These are phyloP conservation scores for Andrena camellia DNA, from an alignment of 2,888 invertebrate genomes.

Conservation along the genomic window DNA sequence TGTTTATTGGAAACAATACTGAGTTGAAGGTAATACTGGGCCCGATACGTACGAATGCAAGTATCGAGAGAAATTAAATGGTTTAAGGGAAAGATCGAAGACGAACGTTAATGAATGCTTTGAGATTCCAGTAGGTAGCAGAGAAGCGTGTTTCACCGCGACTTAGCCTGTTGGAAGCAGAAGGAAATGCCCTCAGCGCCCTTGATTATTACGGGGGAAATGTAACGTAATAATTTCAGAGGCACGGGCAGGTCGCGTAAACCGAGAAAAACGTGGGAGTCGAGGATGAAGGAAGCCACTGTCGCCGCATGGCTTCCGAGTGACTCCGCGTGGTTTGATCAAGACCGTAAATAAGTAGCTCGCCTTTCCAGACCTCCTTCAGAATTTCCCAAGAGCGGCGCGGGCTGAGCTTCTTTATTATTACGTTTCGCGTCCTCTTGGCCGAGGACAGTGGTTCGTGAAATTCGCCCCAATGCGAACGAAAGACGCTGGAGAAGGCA, in stretches of 20 bases:
- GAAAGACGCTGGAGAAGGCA: conserved; percentile 16
- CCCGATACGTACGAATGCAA: too few relatives aligned
- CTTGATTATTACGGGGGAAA: neutral
- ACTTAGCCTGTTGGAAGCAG: too few relatives aligned
- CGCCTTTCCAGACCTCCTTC: conserved; percentile 22
- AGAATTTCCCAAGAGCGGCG: conserved; percentile 29
- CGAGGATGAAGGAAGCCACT: neutral
- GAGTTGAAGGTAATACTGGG: too few relatives aligned
- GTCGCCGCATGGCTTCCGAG: conserved; percentile 17
- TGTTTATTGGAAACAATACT: too few relatives aligned
- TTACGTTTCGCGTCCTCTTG: conserved; percentile 33
- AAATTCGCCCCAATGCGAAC: conserved; percentile 31
- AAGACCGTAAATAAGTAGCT: conserved; percentile 41
- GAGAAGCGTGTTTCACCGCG: neutral
- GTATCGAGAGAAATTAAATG: too few relatives aligned
- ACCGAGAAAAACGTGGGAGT: conserved; percentile 12
- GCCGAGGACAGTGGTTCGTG: conserved; percentile 32
- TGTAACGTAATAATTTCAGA: conserved; percentile 7
- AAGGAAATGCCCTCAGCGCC: neutral
- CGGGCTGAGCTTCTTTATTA: conserved; percentile 37
- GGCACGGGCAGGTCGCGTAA: conserved; percentile 2
- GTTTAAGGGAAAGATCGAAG: too few relatives aligned
- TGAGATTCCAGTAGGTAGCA: neutral
- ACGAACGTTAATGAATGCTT: neutral
- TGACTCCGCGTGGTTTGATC: conserved; percentile 35